A percentile compares a stretch with the other conserved stretches of the same genome.
phyloP scores from a whole-genome alignment of 2,888 invertebrate species.

The Drosophila antonietae region DNA sequence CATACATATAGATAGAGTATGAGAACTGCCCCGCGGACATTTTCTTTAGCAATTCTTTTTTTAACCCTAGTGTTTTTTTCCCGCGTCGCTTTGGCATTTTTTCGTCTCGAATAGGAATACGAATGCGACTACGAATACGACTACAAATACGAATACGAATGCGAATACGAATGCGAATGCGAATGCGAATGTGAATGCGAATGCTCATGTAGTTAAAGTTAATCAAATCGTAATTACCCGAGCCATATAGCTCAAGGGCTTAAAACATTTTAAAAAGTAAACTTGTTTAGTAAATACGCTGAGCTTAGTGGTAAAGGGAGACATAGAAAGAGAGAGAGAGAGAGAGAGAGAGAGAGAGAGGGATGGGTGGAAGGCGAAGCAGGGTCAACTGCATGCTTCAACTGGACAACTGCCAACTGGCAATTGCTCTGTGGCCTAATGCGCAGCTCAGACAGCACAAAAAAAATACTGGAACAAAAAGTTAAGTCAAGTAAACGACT shows the following conservation, averaged over 20 bases:
- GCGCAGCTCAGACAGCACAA: slow-evolving; percentile 24
- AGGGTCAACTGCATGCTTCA: slow-evolving; percentile 2
- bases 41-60: slow-evolving; percentile 60
- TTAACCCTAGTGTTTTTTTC: slow-evolving; percentile 57
- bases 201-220: slow-evolving; percentile 84
- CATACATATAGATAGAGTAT: slow-evolving; percentile 40
- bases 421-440: slow-evolving; percentile 58
- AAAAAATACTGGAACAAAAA: neutral
- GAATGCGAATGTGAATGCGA: slow-evolving; percentile 48
- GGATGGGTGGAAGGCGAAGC: neutral
- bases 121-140: slow-evolving; percentile 21
- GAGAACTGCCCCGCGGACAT: slow-evolving; percentile 71
- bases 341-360: neutral
- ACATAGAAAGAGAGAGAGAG: neutral
- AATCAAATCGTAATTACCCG: slow-evolving; percentile 84
- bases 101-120: slow-evolving; percentile 30
- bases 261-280: slow-evolving; percentile 83
- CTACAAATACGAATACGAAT: slow-evolving; percentile 20
- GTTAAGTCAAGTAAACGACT: neutral
- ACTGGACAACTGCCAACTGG: slow-evolving; percentile 30
- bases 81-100: slow-evolving; percentile 54
- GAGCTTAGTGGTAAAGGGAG: slow-evolving; percentile 8
- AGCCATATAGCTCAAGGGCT: slow-evolving; percentile 72
- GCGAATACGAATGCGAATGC: slow-evolving; percentile 9
- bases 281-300: slow-evolving; percentile 81